Conservation (phyloP, 2,797 vertebrate genomes). For the Myioborus miniatus region DNA sequence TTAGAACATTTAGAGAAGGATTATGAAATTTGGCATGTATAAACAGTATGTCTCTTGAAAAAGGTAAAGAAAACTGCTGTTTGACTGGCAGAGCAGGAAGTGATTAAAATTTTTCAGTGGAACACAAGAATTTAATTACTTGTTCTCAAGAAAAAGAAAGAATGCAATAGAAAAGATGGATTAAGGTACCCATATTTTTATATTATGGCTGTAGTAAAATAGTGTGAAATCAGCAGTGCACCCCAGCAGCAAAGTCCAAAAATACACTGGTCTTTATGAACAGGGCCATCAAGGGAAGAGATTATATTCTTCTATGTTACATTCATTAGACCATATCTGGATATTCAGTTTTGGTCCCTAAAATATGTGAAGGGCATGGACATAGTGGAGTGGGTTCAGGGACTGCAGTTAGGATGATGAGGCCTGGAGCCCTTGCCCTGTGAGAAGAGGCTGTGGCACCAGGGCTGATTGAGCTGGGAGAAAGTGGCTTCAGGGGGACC, state of each 20-base stretch:
- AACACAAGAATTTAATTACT: not conserved
- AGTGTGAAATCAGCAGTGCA: not conserved
- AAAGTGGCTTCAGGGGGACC: not conserved
- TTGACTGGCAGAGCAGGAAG: not conserved
- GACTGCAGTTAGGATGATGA: not conserved
- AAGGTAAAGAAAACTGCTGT: not conserved
- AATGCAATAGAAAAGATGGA: not conserved
- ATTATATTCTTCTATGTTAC: not conserved
- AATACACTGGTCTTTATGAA: not conserved
- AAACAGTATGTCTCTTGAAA: not conserved
- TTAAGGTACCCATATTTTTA: not conserved
- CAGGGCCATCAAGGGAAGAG: rapidly evolving
- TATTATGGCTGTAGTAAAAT: not conserved
- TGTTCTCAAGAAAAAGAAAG: not conserved
- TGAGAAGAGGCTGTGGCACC: not conserved
- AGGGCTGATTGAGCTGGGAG: not conserved
- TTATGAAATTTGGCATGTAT: not conserved
- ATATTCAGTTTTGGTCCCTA: not conserved
- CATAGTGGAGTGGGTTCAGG: not conserved
- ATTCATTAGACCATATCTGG: not conserved
- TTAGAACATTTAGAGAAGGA: not conserved
- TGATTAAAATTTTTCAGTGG: not conserved
- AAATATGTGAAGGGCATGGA: not conserved
- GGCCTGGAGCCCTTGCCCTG: not conserved
- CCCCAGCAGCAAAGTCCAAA: not conserved